Conservation (phyloP, 2,888 invertebrate species). For the Nipponacmea schrenckii region DNA sequence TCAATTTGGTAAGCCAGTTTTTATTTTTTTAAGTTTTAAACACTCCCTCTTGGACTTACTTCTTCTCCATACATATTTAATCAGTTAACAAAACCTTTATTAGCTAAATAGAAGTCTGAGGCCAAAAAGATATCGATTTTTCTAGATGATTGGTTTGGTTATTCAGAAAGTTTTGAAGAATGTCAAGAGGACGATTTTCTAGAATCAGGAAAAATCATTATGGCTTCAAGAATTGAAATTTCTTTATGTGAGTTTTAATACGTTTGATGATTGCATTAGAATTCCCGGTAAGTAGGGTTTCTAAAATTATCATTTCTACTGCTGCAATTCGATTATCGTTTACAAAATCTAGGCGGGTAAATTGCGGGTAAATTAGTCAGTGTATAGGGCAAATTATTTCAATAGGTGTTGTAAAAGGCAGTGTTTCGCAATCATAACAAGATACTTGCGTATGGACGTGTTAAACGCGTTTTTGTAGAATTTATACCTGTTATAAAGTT, state of each 20-base stretch:
- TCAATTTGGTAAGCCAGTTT: not conserved
- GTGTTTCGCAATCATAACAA: not conserved
- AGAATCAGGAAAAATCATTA: not conserved
- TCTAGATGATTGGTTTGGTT: not conserved
- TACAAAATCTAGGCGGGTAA: not conserved
- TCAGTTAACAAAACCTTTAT: constrained; percentile 22
- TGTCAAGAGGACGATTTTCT: not conserved
- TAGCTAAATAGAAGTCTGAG: constrained; percentile 27
- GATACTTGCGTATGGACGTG: not conserved
- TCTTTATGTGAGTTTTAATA: not conserved
- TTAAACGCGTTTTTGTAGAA: not conserved
- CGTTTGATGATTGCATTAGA: not conserved
- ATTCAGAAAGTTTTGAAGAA: not conserved
- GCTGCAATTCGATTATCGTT: not conserved
- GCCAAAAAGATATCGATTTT: constrained; percentile 18
- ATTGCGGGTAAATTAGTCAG: not conserved
- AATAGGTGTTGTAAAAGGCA: not conserved
- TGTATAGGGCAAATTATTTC: not conserved
- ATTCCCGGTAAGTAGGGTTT: not conserved
- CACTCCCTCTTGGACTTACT: constrained; percentile 26
- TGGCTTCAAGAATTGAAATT: not conserved
- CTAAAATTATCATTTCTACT: too few relatives aligned
- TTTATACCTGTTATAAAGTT: too few relatives aligned
- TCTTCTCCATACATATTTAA: constrained; percentile 26
- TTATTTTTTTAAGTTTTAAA: constrained; percentile 24